Evolutionary conservation across 2,113 vertebrate genomes (phyloP).

Genomic region (Lynx canadensis): DNA sequence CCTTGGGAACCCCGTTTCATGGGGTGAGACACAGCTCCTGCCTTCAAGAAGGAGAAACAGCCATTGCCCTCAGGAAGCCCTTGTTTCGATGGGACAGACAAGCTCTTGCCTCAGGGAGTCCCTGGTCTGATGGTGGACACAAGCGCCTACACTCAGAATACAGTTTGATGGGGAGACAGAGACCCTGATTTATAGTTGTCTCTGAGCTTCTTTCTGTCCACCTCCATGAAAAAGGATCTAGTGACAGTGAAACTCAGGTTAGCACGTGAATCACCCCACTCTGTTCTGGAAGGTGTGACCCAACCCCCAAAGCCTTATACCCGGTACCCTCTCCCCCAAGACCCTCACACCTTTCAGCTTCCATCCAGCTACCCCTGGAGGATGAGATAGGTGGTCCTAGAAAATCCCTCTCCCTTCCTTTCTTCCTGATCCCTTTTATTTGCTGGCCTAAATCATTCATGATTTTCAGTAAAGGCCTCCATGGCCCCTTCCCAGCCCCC

Average conservation of each 20-base stretch:
- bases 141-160: background rate
- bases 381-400: background rate
- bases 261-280: background rate
- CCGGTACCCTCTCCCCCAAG: background rate
- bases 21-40: background rate
- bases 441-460: constrained; percentile 86
- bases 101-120: background rate
- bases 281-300: background rate
- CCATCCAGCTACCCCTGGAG: background rate
- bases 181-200: background rate
- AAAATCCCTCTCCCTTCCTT: constrained; percentile 52
- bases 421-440: constrained; percentile 79
- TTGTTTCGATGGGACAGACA: background rate
- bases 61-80: background rate
- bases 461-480: constrained; percentile 80
- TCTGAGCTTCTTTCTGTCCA: background rate
- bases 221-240: background rate
- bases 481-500: constrained; percentile 55
- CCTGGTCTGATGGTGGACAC: background rate
- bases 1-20: background rate
- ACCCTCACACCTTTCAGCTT: background rate
- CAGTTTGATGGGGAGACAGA: background rate
- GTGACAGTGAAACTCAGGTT: background rate
- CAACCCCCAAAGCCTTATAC: background rate
- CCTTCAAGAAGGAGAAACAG: background rate